phyloP scores from a whole-genome alignment of 2,888 invertebrate genomes.

The Noctua fimbriata region DNA sequence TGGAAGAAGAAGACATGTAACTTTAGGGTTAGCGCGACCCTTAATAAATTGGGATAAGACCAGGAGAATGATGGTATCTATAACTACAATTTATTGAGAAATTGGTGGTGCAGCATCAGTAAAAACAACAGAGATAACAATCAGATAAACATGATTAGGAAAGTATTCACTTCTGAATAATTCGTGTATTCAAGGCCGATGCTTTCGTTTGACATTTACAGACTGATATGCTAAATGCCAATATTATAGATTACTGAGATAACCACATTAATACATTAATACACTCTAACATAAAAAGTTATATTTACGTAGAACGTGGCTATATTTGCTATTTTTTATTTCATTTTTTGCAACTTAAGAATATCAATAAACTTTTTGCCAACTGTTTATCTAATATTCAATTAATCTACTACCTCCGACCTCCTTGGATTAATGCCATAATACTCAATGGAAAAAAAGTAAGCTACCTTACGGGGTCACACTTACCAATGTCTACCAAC shows the following conservation, averaged over 20 bases:
- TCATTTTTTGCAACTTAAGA: slow-evolving; percentile 20
- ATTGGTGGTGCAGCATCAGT: background rate
- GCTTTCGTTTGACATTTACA: slow-evolving; percentile 36
- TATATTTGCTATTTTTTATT: slow-evolving; percentile 9
- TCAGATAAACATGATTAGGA: background rate
- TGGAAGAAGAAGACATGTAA: background rate
- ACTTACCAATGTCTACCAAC: slow-evolving; percentile 28
- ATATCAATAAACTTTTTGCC: background rate
- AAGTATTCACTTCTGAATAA: background rate
- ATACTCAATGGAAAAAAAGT: slow-evolving; percentile 26
- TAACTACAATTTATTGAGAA: background rate
- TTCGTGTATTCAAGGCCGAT: background rate
- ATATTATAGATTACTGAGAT: slow-evolving; percentile 6
- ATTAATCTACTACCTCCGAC: slow-evolving; percentile 38
- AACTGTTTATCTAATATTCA: slow-evolving; percentile 5
- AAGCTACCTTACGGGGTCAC: slow-evolving; percentile 44
- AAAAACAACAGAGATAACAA: background rate
- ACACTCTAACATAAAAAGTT: slow-evolving; percentile 14
- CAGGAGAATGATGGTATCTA: background rate
- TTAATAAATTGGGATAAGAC: background rate
- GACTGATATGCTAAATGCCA: slow-evolving; percentile 16
- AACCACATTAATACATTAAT: slow-evolving; percentile 18
- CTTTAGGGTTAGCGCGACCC: background rate
- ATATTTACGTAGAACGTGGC: slow-evolving; percentile 12
- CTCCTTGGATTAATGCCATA: slow-evolving; percentile 29